Conservation (phyloP, 2,888 invertebrate species). For the Anoplius nigerrimus region DNA sequence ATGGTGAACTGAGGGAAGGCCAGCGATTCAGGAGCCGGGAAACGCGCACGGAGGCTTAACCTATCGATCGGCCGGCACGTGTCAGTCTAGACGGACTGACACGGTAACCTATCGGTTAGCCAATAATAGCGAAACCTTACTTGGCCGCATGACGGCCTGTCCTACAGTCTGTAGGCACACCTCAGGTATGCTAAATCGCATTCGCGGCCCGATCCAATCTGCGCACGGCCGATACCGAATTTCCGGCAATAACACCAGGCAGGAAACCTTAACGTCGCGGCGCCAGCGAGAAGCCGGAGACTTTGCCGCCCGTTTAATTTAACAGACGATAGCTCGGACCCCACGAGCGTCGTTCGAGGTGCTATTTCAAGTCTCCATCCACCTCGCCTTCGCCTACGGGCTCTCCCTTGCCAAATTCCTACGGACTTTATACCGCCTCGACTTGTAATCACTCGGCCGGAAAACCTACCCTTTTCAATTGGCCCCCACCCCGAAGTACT, state of each 20-base stretch:
- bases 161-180: constrained; percentile 38
- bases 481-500: too few relatives aligned
- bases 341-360: not conserved
- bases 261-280: constrained; percentile 48
- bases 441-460: too few relatives aligned
- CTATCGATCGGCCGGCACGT: constrained; percentile 52
- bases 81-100: constrained; percentile 65
- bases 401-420: too few relatives aligned
- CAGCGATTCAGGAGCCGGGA: too few relatives aligned
- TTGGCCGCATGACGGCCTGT: constrained; percentile 37
- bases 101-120: constrained; percentile 68
- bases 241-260: constrained; percentile 56
- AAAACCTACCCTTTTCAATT: too few relatives aligned
- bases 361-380: not conserved
- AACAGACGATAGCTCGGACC: constrained; percentile 21
- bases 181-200: constrained; percentile 59
- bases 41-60: too few relatives aligned
- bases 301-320: constrained; percentile 22
- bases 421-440: too few relatives aligned
- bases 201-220: constrained; percentile 43
- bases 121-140: constrained; percentile 69
- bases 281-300: constrained; percentile 18
- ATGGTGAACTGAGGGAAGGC: too few relatives aligned
- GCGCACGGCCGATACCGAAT: constrained; percentile 38
- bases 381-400: not conserved